A percentile compares a stretch with the other conserved stretches of the same genome.
Evolutionary conservation across 2,113 vertebrate genomes (phyloP).

Genomic region (Tragelaphus strepsiceros): DNA sequence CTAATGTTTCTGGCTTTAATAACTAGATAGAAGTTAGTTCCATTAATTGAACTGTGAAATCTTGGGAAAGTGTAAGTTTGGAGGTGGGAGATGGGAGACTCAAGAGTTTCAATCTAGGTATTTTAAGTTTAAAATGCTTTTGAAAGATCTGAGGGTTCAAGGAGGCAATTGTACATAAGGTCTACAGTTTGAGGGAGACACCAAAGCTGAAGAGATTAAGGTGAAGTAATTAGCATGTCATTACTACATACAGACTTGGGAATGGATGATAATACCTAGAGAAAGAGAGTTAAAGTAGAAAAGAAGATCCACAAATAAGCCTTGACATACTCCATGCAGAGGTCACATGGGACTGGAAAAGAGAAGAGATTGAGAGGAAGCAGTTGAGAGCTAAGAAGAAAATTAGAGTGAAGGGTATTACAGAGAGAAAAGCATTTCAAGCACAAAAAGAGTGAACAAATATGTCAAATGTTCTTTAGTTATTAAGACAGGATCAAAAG

Average conservation of each 20-base stretch:
- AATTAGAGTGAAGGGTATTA: background rate
- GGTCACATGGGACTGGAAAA: background rate
- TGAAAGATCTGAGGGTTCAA: background rate
- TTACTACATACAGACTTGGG: background rate
- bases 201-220: background rate
- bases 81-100: background rate
- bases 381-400: background rate
- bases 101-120: background rate
- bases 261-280: background rate
- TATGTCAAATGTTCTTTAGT: background rate
- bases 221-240: background rate
- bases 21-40: background rate
- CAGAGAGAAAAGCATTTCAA: background rate
- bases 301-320: background rate
- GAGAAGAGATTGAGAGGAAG: background rate
- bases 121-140: background rate
- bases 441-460: background rate
- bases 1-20: background rate
- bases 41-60: background rate
- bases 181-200: background rate
- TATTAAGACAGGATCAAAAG: background rate
- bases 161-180: background rate
- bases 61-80: background rate
- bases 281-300: background rate
- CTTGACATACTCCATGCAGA: background rate